Evolutionary conservation across 2,888 invertebrate genomes (phyloP).

Genomic region (Molorchus minor): DNA sequence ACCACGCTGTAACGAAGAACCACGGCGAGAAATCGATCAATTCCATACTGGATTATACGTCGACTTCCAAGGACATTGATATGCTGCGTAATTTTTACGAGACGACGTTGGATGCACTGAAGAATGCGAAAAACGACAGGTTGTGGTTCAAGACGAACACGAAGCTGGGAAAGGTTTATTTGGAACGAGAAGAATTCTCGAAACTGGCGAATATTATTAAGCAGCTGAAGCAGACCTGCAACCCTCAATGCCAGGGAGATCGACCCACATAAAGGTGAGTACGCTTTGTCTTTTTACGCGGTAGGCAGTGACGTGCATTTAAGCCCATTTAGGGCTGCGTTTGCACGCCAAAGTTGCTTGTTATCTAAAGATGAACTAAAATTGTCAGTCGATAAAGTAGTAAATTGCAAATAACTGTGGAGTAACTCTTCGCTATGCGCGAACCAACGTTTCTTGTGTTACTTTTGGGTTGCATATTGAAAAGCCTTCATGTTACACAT

Average conservation of each 20-base stretch:
- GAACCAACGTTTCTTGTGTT: too few relatives aligned
- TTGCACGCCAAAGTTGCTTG: too few relatives aligned
- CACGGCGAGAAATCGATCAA: slow-evolving; percentile 99
- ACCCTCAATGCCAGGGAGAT: slow-evolving; percentile 69
- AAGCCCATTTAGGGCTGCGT: too few relatives aligned
- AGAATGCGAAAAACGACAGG: slow-evolving; percentile 97
- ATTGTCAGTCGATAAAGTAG: too few relatives aligned
- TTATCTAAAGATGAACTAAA: too few relatives aligned
- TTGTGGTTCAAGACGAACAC: slow-evolving; percentile 99
- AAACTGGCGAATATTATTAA: slow-evolving; percentile 94
- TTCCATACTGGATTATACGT: slow-evolving; percentile 98
- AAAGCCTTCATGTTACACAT: too few relatives aligned
- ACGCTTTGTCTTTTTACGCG: too few relatives aligned
- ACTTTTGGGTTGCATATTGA: too few relatives aligned
- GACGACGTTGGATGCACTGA: slow-evolving; percentile 89
- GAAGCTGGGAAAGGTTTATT: slow-evolving; percentile 96
- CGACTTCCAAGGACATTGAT: slow-evolving; percentile 87
- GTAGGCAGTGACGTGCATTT: too few relatives aligned
- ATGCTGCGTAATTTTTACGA: slow-evolving; percentile 97
- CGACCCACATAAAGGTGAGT: too few relatives aligned
- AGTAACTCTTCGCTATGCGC: too few relatives aligned
- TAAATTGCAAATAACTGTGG: too few relatives aligned
- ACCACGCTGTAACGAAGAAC: slow-evolving; percentile 97
- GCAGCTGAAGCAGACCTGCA: slow-evolving; percentile 95
- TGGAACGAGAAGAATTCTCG: slow-evolving; percentile 91